Evolutionary conservation across 2,797 vertebrate species (phyloP).

Genomic region (Crax fasciolata): DNA sequence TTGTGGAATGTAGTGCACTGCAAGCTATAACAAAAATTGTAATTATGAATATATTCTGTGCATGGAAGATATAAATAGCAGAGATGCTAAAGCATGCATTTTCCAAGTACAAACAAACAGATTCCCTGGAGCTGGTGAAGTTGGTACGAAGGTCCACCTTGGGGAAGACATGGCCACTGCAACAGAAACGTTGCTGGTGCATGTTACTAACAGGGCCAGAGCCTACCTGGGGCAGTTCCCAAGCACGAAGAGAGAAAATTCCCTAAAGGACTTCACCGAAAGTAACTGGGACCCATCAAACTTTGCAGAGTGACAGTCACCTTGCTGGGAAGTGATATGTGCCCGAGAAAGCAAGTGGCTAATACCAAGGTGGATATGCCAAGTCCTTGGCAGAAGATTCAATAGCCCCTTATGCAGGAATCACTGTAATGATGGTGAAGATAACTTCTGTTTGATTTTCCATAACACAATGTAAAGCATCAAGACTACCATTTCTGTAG

Average conservation of each 20-base stretch:
- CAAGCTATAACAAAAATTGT: not conserved
- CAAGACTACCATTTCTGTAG: not conserved
- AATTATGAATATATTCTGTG: constrained; percentile 19
- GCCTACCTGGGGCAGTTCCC: not conserved
- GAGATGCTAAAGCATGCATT: constrained; percentile 14
- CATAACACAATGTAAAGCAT: not conserved
- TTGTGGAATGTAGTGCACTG: not conserved
- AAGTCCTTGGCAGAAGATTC: not conserved
- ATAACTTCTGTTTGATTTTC: not conserved
- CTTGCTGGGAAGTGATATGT: not conserved
- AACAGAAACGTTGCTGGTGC: not conserved
- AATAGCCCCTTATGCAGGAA: not conserved
- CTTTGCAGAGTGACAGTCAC: not conserved
- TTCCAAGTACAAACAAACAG: not conserved
- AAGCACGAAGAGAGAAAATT: not conserved
- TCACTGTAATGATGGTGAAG: not conserved
- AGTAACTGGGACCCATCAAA: not conserved
- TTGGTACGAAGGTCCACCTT: not conserved
- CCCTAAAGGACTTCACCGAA: not conserved
- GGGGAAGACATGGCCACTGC: not conserved
- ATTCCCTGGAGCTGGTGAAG: not conserved
- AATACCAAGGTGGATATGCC: not conserved
- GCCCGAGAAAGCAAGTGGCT: not conserved
- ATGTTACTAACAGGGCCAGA: not conserved
- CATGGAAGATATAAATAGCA: constrained; percentile 19